phyloP scores from a whole-genome alignment of 1,140 invertebrate genomes.

The Saccostrea cuccullata region DNA sequence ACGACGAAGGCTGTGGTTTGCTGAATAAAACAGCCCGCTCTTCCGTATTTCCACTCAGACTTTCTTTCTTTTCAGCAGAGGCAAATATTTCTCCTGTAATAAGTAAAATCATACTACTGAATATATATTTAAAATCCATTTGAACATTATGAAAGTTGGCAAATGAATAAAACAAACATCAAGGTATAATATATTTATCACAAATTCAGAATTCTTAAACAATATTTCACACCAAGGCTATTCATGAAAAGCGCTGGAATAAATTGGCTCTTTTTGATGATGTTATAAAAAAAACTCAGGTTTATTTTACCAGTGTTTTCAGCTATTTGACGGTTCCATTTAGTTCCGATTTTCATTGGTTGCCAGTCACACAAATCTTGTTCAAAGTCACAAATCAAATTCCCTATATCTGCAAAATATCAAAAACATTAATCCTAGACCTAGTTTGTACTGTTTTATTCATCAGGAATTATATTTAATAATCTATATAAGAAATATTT shows the following conservation, averaged over 20 bases:
- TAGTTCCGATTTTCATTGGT: background rate
- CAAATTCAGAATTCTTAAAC: background rate
- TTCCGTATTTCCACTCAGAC: background rate
- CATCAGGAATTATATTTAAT: too few species aligned
- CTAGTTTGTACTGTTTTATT: too few species aligned
- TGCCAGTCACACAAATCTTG: background rate
- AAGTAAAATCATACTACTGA: background rate
- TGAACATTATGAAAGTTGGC: background rate
- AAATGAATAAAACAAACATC: background rate
- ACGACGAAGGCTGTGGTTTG: background rate
- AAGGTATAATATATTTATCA: background rate
- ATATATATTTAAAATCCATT: background rate
- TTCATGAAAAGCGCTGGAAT: background rate
- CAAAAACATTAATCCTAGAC: too few species aligned
- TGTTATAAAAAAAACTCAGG: background rate
- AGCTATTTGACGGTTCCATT: background rate
- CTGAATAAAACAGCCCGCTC: constrained; percentile 6
- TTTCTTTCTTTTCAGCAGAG: background rate
- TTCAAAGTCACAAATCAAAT: constrained; percentile 1
- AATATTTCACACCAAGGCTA: background rate
- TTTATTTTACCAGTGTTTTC: constrained; percentile 3
- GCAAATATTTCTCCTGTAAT: background rate
- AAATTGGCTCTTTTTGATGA: background rate
- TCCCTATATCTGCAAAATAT: background rate
- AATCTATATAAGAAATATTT: too few species aligned